Evolutionary conservation across 2,797 vertebrate species (phyloP), one percentile per base, ranked within the genome.

Genomic region (Tapirus indicus): DNA sequence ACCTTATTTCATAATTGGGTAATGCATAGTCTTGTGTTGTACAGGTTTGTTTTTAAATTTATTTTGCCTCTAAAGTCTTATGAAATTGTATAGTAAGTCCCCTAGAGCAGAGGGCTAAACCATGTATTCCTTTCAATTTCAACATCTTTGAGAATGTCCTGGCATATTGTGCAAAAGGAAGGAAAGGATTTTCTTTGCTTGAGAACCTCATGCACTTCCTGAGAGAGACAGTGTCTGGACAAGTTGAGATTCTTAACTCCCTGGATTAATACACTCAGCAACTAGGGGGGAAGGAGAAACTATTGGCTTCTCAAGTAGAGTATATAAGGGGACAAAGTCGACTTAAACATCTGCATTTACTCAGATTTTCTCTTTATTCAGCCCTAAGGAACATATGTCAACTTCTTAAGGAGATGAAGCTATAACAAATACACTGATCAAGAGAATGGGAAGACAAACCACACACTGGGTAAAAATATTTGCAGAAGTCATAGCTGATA

Each of bases 361-460:
- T 92, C 32, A 14, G 60, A 66, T 83, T 78, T 87, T 87, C 82
- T 78, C 75, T 91, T 87, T 66, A 56, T 87, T 84, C 11, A 13
- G 27, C 27, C 62, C n/a, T 66, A 80, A 25, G 7, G 52, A 95
- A 60, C 8, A 68, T 17, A 69, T 21, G 29, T 66, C 56, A 71
- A n/a, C 49, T 91, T 64, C 49, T 88, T 72, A 79, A 62, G 9
- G 23, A 90, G 27, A 52, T 0, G 1, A 49, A 82, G 10, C 49
- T 47, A 32, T 49, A 74, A n/a, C 71, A 89, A 88, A 66, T 47
- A 14, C 14, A n/a, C 5, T 32, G 11, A 49, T 91, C 2, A 71
- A 88, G 52, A 83, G 60, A 62, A 62, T 49, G n/a, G 82, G 62
- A 75, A 44, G 21, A 80, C 20, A 84, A 84, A 44, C 49, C n/a